Percentiles rank a stretch among this genome's conserved stretches.
Conservation (phyloP, 2,797 vertebrate genomes). For the Apogon hyalosoma region DNA sequence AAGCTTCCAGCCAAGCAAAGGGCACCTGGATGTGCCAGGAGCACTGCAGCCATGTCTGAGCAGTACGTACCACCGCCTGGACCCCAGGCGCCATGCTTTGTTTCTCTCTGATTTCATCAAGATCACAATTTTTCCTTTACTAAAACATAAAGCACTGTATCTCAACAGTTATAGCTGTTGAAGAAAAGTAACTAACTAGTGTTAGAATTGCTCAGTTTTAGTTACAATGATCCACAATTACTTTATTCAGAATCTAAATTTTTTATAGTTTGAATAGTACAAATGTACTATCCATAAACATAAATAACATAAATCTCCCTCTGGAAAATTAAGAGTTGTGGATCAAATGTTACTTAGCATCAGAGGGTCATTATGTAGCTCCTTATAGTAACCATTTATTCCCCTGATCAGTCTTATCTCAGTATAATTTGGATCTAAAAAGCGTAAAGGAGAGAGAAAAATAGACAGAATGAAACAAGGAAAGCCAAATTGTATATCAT, state of each 20-base stretch:
- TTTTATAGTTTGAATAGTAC: no score
- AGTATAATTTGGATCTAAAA: background rate
- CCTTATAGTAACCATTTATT: no score
- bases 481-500: background rate
- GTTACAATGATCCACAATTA: no score
- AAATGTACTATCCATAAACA: no score
- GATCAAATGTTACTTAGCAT: no score
- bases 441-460: background rate
- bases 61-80: constrained; percentile 68
- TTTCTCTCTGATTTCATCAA: constrained; percentile 3
- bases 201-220: no score
- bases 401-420: no score
- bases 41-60: constrained; percentile 90
- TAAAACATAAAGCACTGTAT: background rate
- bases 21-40: constrained; percentile 92
- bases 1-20: constrained; percentile 91
- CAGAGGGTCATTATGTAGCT: no score
- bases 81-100: constrained; percentile 65
- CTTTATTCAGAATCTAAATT: no score
- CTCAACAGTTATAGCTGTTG: no score
- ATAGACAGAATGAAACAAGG: background rate
- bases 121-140: background rate
- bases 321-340: no score
- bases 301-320: no score
- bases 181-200: background rate